Conservation (phyloP, 2,888 invertebrate species). For the Nemoura dubitans region DNA sequence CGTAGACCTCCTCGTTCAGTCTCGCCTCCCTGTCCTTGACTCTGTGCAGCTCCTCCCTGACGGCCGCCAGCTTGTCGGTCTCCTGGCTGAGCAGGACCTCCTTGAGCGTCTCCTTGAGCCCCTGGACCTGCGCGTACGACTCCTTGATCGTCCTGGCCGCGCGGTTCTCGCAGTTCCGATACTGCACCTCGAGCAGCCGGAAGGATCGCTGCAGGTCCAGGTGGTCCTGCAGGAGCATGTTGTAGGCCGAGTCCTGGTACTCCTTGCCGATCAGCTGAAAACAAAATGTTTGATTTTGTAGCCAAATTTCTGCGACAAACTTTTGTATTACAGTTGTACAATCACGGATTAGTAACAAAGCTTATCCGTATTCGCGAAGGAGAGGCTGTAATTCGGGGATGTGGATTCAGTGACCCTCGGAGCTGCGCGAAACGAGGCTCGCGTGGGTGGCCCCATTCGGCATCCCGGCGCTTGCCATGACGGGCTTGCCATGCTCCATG, state of each 20-base stretch:
- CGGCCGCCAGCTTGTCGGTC: slow-evolving; percentile 53
- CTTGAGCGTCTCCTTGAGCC: slow-evolving; percentile 26
- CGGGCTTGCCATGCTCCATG: no score
- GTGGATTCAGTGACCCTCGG: no score
- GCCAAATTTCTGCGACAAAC: neutral
- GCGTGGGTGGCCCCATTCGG: no score
- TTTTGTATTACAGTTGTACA: no score
- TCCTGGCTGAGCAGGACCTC: slow-evolving; percentile 53
- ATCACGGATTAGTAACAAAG: no score
- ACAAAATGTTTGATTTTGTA: neutral
- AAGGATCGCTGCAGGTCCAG: slow-evolving; percentile 50
- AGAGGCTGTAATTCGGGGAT: no score
- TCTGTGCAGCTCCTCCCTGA: slow-evolving; percentile 60
- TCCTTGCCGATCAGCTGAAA: slow-evolving; percentile 32
- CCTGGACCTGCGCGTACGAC: slow-evolving; percentile 20
- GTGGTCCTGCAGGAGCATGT: slow-evolving; percentile 48
- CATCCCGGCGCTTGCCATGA: no score
- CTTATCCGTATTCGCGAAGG: no score
- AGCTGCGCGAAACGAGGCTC: no score
- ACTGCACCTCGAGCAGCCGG: slow-evolving; percentile 48
- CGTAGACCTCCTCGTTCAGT: slow-evolving; percentile 73
- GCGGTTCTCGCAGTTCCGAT: slow-evolving; percentile 38
- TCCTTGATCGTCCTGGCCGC: slow-evolving; percentile 2
- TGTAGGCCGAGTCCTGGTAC: slow-evolving; percentile 34
- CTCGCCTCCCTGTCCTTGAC: slow-evolving; percentile 65